Conservation (phyloP, 1,140 invertebrate species). For the Heliconius melpomene region DNA sequence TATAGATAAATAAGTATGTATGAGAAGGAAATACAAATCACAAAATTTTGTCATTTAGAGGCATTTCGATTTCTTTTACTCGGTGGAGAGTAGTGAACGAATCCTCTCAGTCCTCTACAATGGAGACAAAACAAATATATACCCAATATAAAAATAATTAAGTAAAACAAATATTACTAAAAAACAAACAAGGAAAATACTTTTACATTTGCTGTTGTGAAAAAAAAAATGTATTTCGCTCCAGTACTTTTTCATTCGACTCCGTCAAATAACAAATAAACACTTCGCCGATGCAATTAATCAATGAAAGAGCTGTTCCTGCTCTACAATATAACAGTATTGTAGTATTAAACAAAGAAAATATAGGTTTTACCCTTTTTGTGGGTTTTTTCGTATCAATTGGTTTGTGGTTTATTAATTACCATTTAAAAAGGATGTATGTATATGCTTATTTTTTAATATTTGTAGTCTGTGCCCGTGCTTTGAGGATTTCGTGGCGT, state of each 20-base stretch:
- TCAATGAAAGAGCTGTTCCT: slow-evolving; percentile 47
- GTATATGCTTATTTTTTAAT: neutral
- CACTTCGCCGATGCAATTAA: slow-evolving; percentile 51
- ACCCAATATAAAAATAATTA: neutral
- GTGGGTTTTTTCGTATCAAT: neutral
- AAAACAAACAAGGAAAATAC: neutral
- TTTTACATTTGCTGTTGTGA: slow-evolving; percentile 2
- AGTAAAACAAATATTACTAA: neutral
- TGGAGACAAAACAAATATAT: neutral
- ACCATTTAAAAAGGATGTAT: neutral
- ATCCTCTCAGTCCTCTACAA: too few relatives aligned
- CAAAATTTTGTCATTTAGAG: too few relatives aligned
- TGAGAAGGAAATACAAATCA: too few relatives aligned
- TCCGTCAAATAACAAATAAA: slow-evolving; percentile 50
- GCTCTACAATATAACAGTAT: slow-evolving; percentile 33
- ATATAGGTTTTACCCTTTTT: slow-evolving; percentile 7
- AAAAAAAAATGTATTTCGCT: slow-evolving; percentile 34
- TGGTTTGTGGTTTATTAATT: neutral
- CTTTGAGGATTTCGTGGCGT: too few relatives aligned
- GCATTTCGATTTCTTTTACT: too few relatives aligned
- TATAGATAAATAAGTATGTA: too few relatives aligned
- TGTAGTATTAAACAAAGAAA: slow-evolving; percentile 31
- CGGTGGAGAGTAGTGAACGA: too few relatives aligned
- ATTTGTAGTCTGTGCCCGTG: neutral
- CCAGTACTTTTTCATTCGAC: slow-evolving; percentile 43